Evolutionary conservation across 1,140 invertebrate genomes (phyloP).

Genomic region (Drosophila tsacasi): DNA sequence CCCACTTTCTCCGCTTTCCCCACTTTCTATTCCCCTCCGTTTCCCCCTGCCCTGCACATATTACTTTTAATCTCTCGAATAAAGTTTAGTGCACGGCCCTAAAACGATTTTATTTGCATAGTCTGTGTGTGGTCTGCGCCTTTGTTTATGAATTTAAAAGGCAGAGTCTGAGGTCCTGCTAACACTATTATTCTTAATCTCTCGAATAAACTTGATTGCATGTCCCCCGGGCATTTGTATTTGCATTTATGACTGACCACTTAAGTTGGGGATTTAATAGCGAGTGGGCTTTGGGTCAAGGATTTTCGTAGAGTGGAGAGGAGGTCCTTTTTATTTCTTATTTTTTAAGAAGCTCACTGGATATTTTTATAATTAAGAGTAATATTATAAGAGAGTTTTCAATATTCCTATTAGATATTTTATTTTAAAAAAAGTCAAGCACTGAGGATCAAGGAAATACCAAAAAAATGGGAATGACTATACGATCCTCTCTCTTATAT

Average conservation of each 20-base stretch:
- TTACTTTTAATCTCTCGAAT: constrained; percentile 16
- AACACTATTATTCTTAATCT: constrained; percentile 18
- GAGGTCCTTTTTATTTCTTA: neutral
- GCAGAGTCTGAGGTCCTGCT: neutral
- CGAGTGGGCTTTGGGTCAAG: too few relatives aligned
- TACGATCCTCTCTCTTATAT: neutral
- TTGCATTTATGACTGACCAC: constrained; percentile 19
- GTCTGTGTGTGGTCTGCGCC: neutral
- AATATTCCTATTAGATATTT: too few relatives aligned
- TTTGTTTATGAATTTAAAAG: constrained; percentile 13
- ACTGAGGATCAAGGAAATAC: too few relatives aligned
- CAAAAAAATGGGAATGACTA: neutral
- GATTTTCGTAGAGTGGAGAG: too few relatives aligned
- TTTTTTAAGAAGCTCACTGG: neutral
- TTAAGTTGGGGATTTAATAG: neutral
- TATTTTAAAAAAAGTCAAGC: too few relatives aligned
- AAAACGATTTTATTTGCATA: constrained; percentile 15
- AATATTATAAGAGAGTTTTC: neutral
- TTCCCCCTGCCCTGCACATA: neutral
- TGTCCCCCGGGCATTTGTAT: constrained; percentile 11
- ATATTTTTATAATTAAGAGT: neutral
- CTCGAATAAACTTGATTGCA: constrained; percentile 17
- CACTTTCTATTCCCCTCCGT: neutral
- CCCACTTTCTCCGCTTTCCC: neutral
- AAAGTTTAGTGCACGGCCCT: constrained; percentile 16